Percentiles rank a stretch among this genome's conserved stretches.
Conservation (phyloP, 2,888 invertebrate genomes). For the Adelphocoris suturalis region DNA sequence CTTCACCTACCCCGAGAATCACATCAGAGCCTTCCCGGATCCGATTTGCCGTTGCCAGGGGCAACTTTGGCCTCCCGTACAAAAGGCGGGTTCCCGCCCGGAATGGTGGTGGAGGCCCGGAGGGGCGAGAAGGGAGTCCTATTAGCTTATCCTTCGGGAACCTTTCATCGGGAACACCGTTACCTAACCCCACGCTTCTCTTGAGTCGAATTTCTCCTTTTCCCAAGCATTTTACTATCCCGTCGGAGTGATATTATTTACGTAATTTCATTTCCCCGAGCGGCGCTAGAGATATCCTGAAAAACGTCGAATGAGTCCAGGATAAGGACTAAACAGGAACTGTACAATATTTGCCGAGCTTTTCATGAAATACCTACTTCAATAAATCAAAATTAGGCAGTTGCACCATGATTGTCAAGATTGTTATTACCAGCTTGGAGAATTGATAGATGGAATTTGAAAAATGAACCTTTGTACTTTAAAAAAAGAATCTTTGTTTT, state of each 20-base stretch:
- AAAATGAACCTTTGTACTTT: no score
- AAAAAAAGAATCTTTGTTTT: no score
- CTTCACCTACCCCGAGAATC: conserved; percentile 65
- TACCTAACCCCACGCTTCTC: conserved; percentile 43
- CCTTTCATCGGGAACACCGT: conserved; percentile 60
- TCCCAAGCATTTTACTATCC: conserved; percentile 18
- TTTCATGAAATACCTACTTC: no score
- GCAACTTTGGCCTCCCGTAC: conserved; percentile 50
- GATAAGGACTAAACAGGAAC: no score
- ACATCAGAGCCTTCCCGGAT: conserved; percentile 59
- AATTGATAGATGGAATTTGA: no score
- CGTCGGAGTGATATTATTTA: background rate
- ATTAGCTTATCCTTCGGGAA: conserved; percentile 61
- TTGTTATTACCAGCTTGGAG: no score
- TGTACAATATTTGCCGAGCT: no score
- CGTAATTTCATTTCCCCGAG: background rate
- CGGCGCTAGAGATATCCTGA: background rate
- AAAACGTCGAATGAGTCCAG: background rate
- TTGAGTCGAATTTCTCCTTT: conserved; percentile 49
- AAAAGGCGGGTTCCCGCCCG: conserved; percentile 29
- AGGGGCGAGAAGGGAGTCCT: conserved; percentile 35
- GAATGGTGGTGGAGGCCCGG: background rate
- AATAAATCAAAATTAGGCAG: no score
- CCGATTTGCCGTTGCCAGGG: conserved; percentile 56
- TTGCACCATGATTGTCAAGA: no score